Conservation (phyloP, 2,888 invertebrate species). For the Drosophila pegasa region DNA sequence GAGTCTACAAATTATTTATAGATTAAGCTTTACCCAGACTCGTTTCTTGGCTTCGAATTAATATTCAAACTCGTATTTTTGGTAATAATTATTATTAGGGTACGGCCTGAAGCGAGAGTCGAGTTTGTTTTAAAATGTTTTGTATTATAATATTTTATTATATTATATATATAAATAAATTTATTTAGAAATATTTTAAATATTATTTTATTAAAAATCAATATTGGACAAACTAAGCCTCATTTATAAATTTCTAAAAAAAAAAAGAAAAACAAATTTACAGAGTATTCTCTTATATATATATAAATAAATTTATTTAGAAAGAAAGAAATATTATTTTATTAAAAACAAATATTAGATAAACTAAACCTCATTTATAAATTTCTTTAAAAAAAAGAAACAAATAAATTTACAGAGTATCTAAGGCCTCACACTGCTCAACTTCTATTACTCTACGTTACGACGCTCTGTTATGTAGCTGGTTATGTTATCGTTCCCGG, state of each 20-base stretch:
- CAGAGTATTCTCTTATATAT: constrained; percentile 40
- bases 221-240: too few relatives aligned
- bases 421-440: constrained; percentile 10
- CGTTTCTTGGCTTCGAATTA: neutral
- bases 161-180: neutral
- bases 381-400: neutral
- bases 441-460: neutral
- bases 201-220: neutral
- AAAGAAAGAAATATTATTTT: neutral
- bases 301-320: neutral
- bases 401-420: constrained; percentile 31
- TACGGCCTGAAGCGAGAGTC: neutral
- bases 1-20: constrained; percentile 2
- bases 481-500: constrained; percentile 60
- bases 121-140: too few relatives aligned
- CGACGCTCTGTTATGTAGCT: constrained; percentile 44
- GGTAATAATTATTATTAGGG: neutral
- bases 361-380: too few relatives aligned
- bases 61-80: neutral
- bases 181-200: neutral
- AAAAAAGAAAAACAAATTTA: neutral
- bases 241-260: neutral
- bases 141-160: too few relatives aligned
- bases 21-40: neutral
- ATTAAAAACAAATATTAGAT: too few relatives aligned